Evolutionary conservation across 2,797 vertebrate species (phyloP).

Genomic region (Helicolenus hilgendorfi): DNA sequence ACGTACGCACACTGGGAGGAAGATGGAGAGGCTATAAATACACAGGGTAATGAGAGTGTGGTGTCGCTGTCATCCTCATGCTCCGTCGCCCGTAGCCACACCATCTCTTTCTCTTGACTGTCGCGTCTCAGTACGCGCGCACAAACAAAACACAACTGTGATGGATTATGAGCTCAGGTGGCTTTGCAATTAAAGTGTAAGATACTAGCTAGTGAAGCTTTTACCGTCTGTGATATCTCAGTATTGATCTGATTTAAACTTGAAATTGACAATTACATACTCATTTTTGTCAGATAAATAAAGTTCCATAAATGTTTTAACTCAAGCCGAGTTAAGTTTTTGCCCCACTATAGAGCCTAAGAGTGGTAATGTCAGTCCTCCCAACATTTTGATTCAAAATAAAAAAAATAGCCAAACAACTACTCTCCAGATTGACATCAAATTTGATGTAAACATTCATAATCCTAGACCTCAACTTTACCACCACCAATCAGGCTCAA

Average conservation of each 20-base stretch:
- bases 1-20: conserved; percentile 61
- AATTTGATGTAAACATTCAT: neutral
- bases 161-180: conserved; percentile 30
- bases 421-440: neutral
- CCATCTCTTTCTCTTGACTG: conserved; percentile 57
- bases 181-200: neutral
- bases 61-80: conserved; percentile 73
- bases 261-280: neutral
- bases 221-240: neutral
- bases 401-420: neutral
- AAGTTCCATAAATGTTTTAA: neutral
- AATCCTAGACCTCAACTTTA: neutral
- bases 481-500: neutral
- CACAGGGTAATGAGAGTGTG: conserved; percentile 78
- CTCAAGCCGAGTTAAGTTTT: neutral
- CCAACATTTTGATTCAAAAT: neutral
- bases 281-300: neutral
- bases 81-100: conserved; percentile 62
- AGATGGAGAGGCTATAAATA: conserved; percentile 86
- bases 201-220: neutral
- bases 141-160: conserved; percentile 18
- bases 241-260: neutral
- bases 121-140: conserved; percentile 18
- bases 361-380: neutral
- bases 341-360: neutral